Percentiles rank a stretch among this genome's conserved stretches.
These are phyloP conservation scores for Malacoctenus gilli DNA, from an alignment of 2,797 vertebrate species.

Conservation along the genomic window DNA sequence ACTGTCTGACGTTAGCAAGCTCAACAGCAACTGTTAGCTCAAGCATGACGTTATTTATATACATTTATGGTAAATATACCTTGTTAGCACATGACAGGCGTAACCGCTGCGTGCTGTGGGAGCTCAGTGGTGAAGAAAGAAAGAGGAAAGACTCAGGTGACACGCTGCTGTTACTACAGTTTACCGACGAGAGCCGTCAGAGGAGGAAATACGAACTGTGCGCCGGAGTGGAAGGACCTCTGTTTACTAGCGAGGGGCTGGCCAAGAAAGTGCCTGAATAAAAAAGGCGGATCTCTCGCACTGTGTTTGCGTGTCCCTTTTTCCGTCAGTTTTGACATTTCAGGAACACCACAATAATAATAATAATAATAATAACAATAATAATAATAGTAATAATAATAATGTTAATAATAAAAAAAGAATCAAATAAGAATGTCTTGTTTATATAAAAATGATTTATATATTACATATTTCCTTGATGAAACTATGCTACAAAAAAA, in stretches of 20 bases:
- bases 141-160: too few species aligned
- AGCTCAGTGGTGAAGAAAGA: not conserved
- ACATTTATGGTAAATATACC: not conserved
- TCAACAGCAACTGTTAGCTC: too few species aligned
- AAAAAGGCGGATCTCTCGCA: conserved; percentile 11
- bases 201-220: conserved; percentile 53
- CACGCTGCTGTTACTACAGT: too few species aligned
- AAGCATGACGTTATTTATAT: too few species aligned
- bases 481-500: too few species aligned
- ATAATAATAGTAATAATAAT: too few species aligned
- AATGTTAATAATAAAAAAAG: not conserved
- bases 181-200: too few species aligned
- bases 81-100: not conserved
- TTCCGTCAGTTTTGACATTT: not conserved
- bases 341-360: too few species aligned
- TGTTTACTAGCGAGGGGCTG: conserved; percentile 45
- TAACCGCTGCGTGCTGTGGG: not conserved
- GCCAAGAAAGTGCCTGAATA: conserved; percentile 71
- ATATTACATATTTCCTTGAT: too few species aligned
- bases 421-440: not conserved
- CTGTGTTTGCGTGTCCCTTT: conserved; percentile 4
- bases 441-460: too few species aligned
- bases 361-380: too few species aligned
- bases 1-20: too few species aligned
- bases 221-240: conserved; percentile 72